Evolutionary conservation across 1,140 invertebrate species (phyloP).

Genomic region (Globodera rostochiensis): DNA sequence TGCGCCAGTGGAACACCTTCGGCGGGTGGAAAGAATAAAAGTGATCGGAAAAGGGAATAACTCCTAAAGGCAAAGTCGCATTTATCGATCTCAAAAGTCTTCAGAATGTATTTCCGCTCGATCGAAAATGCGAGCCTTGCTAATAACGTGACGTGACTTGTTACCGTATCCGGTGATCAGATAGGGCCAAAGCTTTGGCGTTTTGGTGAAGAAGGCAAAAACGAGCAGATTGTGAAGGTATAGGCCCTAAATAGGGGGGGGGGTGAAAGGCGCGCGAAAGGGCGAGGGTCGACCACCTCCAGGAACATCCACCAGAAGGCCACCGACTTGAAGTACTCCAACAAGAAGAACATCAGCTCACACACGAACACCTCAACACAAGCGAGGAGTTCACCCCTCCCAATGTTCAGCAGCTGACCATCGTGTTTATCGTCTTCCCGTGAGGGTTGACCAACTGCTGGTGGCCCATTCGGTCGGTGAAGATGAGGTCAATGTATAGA

Average conservation of each 20-base stretch:
- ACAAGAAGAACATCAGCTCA: conserved; percentile 76
- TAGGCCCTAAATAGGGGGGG: conserved; percentile 5
- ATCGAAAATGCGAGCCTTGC: too few species aligned
- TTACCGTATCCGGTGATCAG: conserved; percentile 79
- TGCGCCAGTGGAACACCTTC: conserved; percentile 60
- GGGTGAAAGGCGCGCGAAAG: background rate
- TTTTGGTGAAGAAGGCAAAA: conserved; percentile 79
- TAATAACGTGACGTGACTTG: conserved; percentile 9
- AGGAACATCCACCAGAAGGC: conserved; percentile 95
- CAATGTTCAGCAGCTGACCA: conserved; percentile 70
- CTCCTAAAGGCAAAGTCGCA: too few species aligned
- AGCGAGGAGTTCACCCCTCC: background rate
- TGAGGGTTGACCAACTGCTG: conserved; percentile 38
- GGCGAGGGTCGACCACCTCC: conserved; percentile 70
- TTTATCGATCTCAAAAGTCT: too few species aligned
- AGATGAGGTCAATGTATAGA: conserved; percentile 81
- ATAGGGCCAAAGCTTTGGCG: conserved; percentile 75
- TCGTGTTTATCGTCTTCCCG: conserved; percentile 74
- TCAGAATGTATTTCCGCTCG: too few species aligned
- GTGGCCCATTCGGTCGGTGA: conserved; percentile 66
- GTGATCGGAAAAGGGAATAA: background rate
- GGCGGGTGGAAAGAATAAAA: conserved; percentile 14
- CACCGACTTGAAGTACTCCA: conserved; percentile 83
- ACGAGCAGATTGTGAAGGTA: conserved; percentile 73
- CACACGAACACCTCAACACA: conserved; percentile 76